phyloP scores from a whole-genome alignment of 2,888 invertebrate genomes.

The Incurvaria masculella region DNA sequence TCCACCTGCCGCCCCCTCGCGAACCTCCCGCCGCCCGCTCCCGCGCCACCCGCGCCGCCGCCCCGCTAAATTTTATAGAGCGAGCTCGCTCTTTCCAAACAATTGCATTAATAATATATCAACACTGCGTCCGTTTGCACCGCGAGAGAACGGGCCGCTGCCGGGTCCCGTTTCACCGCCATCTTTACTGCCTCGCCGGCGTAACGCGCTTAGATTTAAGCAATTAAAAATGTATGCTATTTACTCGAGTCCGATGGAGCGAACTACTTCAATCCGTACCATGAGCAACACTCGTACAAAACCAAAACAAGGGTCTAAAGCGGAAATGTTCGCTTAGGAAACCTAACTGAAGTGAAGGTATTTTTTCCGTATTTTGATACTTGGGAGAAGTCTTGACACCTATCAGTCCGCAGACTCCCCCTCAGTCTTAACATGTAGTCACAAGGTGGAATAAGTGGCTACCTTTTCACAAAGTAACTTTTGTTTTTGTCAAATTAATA shows the following conservation, averaged over 20 bases:
- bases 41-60: constrained; percentile 12
- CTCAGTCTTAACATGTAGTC: no score
- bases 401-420: no score
- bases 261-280: no score
- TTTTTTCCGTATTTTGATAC: no score
- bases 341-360: no score
- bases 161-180: neutral
- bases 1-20: neutral
- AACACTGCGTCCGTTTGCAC: constrained; percentile 16
- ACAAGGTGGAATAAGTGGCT: no score
- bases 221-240: constrained; percentile 15
- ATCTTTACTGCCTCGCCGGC: neutral
- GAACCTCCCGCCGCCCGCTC: constrained; percentile 4
- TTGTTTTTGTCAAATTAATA: no score
- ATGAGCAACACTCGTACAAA: no score
- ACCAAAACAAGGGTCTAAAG: no score
- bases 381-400: no score
- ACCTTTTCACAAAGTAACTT: no score
- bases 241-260: neutral
- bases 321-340: no score
- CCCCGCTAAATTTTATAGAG: constrained; percentile 44
- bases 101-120: constrained; percentile 56
- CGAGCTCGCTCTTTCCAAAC: constrained; percentile 43
- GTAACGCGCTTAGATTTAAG: constrained; percentile 9
- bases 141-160: constrained; percentile 4